Evolutionary conservation across 2,113 vertebrate species (phyloP), one percentile per base, ranked within the genome.

Genomic region (Varanus salvator): DNA sequence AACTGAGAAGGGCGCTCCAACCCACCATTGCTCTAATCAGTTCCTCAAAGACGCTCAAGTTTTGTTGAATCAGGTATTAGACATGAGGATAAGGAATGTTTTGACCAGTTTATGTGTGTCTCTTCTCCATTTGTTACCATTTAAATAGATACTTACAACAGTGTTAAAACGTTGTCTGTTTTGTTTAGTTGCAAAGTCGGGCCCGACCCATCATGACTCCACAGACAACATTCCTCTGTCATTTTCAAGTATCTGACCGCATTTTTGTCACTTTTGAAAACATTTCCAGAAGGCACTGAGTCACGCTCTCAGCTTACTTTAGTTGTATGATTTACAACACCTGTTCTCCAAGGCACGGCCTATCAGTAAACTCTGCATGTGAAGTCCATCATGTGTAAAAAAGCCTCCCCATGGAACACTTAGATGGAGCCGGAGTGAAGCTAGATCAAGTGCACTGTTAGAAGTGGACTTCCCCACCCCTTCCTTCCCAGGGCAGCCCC

Each of bases 21-120:
- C 71, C 83, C 89, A 64, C 44, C 50, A 21, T 27, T 87, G 57
- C 68, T 86, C 76, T 0, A 38, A 19, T 52, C 29, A 52, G 21
- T 74, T 89, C 29, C 74, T 87, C 75, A 89, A 76, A 86, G 17
- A 86, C 76, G 0, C 92, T 80, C 87, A 50, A 84, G 17, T 77
- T 7, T 44, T 44, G 38, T 44, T 44, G 38, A 44, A 44, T 74
- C 52, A 5, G 50, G 5, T 85, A 80, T 12, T 57, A 92, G 3
- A n/a, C 87, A 21, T n/a, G 77, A 87, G 69, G 29, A 50, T 72
- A 88, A 82, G 85, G 31, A 84, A 23, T 90, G 69, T 90, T 93
- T 93, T 44, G 4, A 64, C 48, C 29, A 54, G 74, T 71, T 76
- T 21, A 17, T 80, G 44, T 60, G 3, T 77, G 57, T 1, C 14